Base-by-base conservation (phyloP, 1,140 invertebrate genomes). In the Bicyclus anynana region DNA sequence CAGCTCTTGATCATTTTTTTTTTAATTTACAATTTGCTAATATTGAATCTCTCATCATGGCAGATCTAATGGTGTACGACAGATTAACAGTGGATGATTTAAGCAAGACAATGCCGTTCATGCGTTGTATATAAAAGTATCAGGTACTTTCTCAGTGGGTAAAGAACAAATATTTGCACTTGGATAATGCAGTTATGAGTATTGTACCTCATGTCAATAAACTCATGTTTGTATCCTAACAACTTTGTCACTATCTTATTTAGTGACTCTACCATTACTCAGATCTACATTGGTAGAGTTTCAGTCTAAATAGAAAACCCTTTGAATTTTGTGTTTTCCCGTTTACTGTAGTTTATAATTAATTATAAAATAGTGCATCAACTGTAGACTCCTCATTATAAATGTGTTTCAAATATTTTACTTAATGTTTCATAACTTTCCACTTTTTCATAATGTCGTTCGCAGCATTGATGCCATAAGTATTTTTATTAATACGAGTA, bases 31-130 rank as follows among this genome's bases (percentile, higher is more conserved):
- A 20, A 37, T 21, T 16, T 59, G 20, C 59, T 78, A 73, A 80
- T 74, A 37, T 56, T 62, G 57, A 67, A 57, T 73, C 63, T 81
- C 69, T 82, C 69, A 63, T 80, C 67, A 77, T 53, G 69, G 53
- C 84, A 87, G 84, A 87, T 85, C 77, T 87, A 78, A 87, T 87
- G 84, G 58, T 89, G 79, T 73, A 67, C 59, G 83, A 87, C 72
- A 67, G 69, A 52, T 72, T 89, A 65, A 86, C 80, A 65, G 79
- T 89, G 72, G 84, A 77, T 67, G 87, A 89, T 74, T 72, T 89
- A 73, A 89, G 83, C 77, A 82, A 74, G 77, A 89, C 83, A 64
- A 79, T 86, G 72, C 89, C 89, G 53, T 90, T 80, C 74, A 81
- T 90, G 53, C 86, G 78, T 84, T 80, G 80, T 81, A 74, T 89